Percentiles rank a stretch among this genome's conserved stretches.
phyloP scores from a whole-genome alignment of 2,888 invertebrate species.

The Elysia crispata region DNA sequence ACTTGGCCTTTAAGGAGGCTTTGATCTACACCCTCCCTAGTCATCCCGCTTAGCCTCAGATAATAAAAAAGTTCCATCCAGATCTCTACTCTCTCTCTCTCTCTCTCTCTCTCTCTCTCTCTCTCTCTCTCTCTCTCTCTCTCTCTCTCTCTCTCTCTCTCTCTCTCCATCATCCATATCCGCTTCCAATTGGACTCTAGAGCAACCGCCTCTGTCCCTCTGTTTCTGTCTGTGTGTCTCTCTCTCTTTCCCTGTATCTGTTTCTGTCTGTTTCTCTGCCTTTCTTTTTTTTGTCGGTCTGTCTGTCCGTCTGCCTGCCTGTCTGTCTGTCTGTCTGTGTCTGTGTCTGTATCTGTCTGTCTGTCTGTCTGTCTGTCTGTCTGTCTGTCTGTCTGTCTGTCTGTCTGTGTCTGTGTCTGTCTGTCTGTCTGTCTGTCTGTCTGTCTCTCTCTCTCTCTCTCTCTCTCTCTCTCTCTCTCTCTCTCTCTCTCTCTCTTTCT shows the following conservation, averaged over 20 bases:
- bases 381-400: constrained; percentile 32
- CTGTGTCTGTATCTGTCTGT: neutral
- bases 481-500: constrained; percentile 26
- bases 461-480: constrained; percentile 24
- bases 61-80: too few relatives aligned
- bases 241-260: neutral
- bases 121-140: too few relatives aligned
- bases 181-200: too few relatives aligned
- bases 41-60: too few relatives aligned
- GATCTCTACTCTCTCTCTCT: too few relatives aligned
- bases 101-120: too few relatives aligned
- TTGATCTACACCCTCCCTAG: too few relatives aligned
- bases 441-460: constrained; percentile 27
- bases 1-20: too few relatives aligned
- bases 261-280: neutral
- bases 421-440: constrained; percentile 35
- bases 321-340: neutral
- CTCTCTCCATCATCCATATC: neutral
- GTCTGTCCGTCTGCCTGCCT: constrained; percentile 16
- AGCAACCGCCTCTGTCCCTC: neutral
- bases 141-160: too few relatives aligned
- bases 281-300: neutral
- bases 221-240: constrained; percentile 4
- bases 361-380: constrained; percentile 31
- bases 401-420: constrained; percentile 23